Conservation (phyloP, 1,140 invertebrate species). For the Trichomalopsis sarcophagae region DNA sequence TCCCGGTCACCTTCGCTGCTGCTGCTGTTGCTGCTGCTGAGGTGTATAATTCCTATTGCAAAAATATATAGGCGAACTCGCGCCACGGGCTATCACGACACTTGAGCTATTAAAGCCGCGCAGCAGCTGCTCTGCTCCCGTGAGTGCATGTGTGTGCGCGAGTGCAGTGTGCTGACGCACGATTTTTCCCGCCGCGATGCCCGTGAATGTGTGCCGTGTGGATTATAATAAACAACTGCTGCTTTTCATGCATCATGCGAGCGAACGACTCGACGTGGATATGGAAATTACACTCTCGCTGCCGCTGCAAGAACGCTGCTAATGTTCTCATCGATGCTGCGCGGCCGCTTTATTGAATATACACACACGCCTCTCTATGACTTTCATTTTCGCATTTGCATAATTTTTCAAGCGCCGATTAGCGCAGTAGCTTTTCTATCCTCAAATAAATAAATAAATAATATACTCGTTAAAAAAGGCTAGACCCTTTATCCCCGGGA, state of each 20-base stretch:
- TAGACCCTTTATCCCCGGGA: not conserved
- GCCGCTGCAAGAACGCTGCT: not conserved
- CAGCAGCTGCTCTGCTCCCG: not conserved
- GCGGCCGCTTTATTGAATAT: not conserved
- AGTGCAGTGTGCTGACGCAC: not conserved
- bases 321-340: not conserved
- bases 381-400: not conserved
- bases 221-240: conserved; percentile 25
- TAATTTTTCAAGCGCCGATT: not conserved
- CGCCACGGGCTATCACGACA: conserved; percentile 47
- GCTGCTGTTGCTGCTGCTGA: not conserved
- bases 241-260: conserved; percentile 15
- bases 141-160: not conserved
- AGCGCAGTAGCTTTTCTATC: not conserved
- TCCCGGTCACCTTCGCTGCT: conserved; percentile 55
- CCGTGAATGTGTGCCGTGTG: too few species aligned
- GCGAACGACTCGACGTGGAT: not conserved
- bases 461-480: conserved; percentile 11
- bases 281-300: not conserved
- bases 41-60: conserved; percentile 42
- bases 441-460: conserved; percentile 10
- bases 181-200: too few species aligned
- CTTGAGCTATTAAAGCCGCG: conserved; percentile 37
- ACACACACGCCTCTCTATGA: too few species aligned
- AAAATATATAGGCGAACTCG: conserved; percentile 19